A percentile compares a stretch with the other conserved stretches of the same genome.
These are phyloP conservation scores for Osmoderma eremita DNA, from an alignment of 2,888 invertebrate species.

Conservation along the genomic window DNA sequence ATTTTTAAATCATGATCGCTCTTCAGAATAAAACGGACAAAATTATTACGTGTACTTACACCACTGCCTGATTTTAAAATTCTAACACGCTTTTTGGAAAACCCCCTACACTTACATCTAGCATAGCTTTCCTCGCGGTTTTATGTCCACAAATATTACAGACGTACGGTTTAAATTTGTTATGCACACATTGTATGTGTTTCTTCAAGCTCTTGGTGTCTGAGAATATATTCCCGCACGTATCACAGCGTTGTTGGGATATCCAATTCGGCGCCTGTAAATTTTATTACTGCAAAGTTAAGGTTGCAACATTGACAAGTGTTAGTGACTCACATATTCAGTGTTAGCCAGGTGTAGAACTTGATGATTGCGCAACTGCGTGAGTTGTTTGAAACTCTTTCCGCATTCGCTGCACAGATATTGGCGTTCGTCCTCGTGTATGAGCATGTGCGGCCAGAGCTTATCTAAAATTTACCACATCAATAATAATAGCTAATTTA, in stretches of 20 bases:
- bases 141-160: constrained; percentile 80
- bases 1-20: constrained; percentile 26
- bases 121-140: constrained; percentile 76
- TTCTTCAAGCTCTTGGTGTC: constrained; percentile 75
- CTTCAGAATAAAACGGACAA: too few relatives aligned
- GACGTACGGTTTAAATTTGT: constrained; percentile 77
- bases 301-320: neutral
- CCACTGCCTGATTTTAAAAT: too few relatives aligned
- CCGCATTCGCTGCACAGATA: constrained; percentile 68
- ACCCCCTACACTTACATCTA: constrained; percentile 67
- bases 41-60: too few relatives aligned
- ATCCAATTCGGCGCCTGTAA: constrained; percentile 64
- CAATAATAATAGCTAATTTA: too few relatives aligned
- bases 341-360: constrained; percentile 64
- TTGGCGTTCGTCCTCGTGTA: constrained; percentile 67
- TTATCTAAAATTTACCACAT: constrained; percentile 63
- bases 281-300: constrained; percentile 1
- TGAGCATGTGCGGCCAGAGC: constrained; percentile 72
- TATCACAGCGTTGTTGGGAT: constrained; percentile 73
- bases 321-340: constrained; percentile 34
- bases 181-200: constrained; percentile 78
- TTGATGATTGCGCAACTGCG: constrained; percentile 72
- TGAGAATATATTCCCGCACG: constrained; percentile 75
- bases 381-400: constrained; percentile 71
- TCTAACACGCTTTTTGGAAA: too few relatives aligned